These are phyloP conservation scores for Acanthacorydalis orientalis DNA, from an alignment of 2,888 invertebrate species.

Conservation along the genomic window DNA sequence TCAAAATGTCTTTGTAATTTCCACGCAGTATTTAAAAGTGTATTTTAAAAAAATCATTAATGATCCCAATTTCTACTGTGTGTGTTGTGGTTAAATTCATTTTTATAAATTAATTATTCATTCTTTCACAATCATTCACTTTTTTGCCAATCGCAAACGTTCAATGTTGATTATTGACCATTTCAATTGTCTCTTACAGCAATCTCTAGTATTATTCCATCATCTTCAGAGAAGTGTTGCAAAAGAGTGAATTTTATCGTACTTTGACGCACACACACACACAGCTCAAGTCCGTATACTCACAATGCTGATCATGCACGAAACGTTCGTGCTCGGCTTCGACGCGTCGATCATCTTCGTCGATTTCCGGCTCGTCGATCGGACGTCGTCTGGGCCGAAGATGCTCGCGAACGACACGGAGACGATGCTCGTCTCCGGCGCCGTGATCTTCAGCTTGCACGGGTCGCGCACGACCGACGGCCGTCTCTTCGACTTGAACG, in stretches of 20 bases:
- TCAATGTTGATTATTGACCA: not conserved
- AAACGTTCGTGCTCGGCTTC: not conserved
- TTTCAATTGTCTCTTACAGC: not conserved
- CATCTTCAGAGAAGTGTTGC: too few relatives aligned
- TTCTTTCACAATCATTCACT: too few relatives aligned
- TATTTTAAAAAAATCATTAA: too few relatives aligned
- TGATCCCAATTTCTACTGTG: too few relatives aligned
- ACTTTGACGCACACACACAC: not conserved
- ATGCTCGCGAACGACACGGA: conserved; percentile 14
- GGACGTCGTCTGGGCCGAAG: not conserved
- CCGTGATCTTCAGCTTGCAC: conserved; percentile 13
- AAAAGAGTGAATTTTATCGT: not conserved
- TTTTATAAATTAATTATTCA: too few relatives aligned
- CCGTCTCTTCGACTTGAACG: not conserved
- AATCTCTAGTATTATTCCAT: not conserved
- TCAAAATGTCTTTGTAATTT: too few relatives aligned
- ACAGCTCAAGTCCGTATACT: not conserved
- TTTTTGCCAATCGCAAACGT: too few relatives aligned
- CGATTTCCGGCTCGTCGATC: not conserved
- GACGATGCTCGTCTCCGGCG: conserved; percentile 18
- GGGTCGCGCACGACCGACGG: not conserved
- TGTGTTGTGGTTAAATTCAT: too few relatives aligned
- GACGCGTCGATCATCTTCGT: not conserved
- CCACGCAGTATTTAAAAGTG: too few relatives aligned
- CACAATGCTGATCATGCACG: conserved; percentile 4